Conservation (phyloP, 2,113 vertebrate genomes). For the Hippocampus mohnikei region DNA sequence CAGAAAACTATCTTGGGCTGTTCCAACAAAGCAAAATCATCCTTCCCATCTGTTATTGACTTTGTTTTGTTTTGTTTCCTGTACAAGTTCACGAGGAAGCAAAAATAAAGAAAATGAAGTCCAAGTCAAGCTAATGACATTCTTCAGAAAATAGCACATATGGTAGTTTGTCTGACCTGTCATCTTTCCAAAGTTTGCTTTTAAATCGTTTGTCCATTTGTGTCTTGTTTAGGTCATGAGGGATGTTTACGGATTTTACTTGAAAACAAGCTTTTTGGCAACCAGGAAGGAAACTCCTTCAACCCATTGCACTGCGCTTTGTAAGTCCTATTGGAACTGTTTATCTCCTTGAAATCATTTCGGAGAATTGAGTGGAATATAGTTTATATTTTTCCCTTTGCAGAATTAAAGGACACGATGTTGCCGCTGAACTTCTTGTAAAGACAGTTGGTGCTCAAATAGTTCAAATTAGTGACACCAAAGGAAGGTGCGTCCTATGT, state of each 20-base stretch:
- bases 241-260: conserved; percentile 96
- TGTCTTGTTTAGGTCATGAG: conserved; percentile 79
- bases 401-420: conserved; percentile 91
- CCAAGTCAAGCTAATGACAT: not conserved
- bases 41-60: not conserved
- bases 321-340: conserved; percentile 74
- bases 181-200: not conserved
- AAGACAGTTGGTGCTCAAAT: conserved; percentile 85
- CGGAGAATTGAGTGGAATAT: not conserved
- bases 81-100: not conserved
- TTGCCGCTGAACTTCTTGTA: conserved; percentile 86
- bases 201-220: conserved; percentile 6
- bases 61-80: not conserved
- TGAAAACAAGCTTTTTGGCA: conserved; percentile 89
- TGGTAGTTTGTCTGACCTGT: not conserved
- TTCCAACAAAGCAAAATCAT: not conserved
- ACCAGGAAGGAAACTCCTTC: conserved; percentile 89
- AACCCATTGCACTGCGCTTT: conserved; percentile 97
- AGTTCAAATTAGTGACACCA: conserved; percentile 85
- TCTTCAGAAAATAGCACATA: not conserved
- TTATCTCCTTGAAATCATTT: not conserved
- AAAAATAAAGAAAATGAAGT: not conserved
- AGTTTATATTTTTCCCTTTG: not conserved
- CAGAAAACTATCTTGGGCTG: not conserved
- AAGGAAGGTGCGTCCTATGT: conserved; percentile 85